Evolutionary conservation across 37 sponge, comb jelly and placozoan species (phyloP), one percentile per base, ranked within the genome.

Genomic region (Petrosia ficiformis): DNA sequence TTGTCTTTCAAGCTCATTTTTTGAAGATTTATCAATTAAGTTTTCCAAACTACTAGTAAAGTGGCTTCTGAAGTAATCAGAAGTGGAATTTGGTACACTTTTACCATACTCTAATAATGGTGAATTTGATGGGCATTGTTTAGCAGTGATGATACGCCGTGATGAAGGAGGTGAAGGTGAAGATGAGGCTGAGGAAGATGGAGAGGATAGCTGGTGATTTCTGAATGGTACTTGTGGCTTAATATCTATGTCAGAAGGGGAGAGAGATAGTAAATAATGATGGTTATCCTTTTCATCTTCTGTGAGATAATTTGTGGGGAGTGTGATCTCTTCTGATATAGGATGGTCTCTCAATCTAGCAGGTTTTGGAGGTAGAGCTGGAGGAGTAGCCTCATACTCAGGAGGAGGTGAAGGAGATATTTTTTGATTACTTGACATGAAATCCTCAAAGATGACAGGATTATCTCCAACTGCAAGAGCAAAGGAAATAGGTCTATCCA

Each of bases 121-220:
- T 57, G 35, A 26, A 21, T 37, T 28, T 24, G 64, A 37, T 28
- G 37, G 65, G n/a, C 41, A 65, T 39, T 26, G 76, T 26, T 30
- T 76, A 14, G 39, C 2, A 24, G 3, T 40, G 60, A 34, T 24
- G 3, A 32, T 36, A 26, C 63, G 5, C 28, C 63, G 48, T 37
- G 72, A 39, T 26, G 25, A 31, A 37, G 72, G 72, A 71, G 72
- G 72, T 21, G 72, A 71, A 14, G 63, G 63, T 5, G 63, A 25
- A n/a, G 63, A 28, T n/a, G 63, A 61, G 22, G 63, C 26, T 25
- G 63, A 61, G 63, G n/a, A n/a, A 24, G 25, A 24, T n/a, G 28
- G 63, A 25, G 63, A 26, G 26, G 16, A 42, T 36, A 16, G 19
- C 42, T 70, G 44, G 1, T 1, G n/a, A 42, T 24, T 39, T 70